These are phyloP conservation scores for Reinhardtius hippoglossoides DNA, from an alignment of 2,113 vertebrate species.

Conservation along the genomic window DNA sequence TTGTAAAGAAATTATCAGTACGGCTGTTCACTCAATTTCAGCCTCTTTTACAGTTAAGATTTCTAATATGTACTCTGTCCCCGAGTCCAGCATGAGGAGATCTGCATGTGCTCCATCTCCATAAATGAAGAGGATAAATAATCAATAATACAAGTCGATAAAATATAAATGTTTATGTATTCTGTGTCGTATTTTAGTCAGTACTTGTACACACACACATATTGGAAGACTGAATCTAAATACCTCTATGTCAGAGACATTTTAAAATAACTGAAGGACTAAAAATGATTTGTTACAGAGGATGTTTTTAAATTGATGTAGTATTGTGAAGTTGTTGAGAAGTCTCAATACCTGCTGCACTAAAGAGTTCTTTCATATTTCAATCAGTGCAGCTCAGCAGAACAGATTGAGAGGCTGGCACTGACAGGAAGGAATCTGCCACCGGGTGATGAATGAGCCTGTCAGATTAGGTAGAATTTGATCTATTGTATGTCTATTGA, in stretches of 20 bases:
- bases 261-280: not conserved
- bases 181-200: not conserved
- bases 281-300: not conserved
- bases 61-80: constrained; percentile 29
- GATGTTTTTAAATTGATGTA: not conserved
- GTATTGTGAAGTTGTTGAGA: constrained; percentile 12
- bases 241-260: not conserved
- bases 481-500: constrained; percentile 75
- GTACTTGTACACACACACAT: not conserved
- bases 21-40: constrained; percentile 19
- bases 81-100: not conserved
- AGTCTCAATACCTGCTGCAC: constrained; percentile 21
- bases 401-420: constrained; percentile 63
- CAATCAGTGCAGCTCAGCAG: constrained; percentile 63
- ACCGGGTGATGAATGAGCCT: constrained; percentile 79
- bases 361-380: constrained; percentile 56
- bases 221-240: not conserved
- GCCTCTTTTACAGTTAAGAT: constrained; percentile 35
- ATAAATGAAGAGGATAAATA: not conserved
- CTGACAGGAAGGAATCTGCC: constrained; percentile 62
- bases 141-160: constrained; percentile 26
- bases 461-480: constrained; percentile 79
- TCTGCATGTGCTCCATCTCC: not conserved
- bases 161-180: constrained; percentile 2
- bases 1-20: constrained; percentile 33